Percentiles rank a stretch among this genome's conserved stretches.
These are phyloP conservation scores for Mesoclemmys tuberculata DNA, from an alignment of 2,113 vertebrate species.

Conservation along the genomic window DNA sequence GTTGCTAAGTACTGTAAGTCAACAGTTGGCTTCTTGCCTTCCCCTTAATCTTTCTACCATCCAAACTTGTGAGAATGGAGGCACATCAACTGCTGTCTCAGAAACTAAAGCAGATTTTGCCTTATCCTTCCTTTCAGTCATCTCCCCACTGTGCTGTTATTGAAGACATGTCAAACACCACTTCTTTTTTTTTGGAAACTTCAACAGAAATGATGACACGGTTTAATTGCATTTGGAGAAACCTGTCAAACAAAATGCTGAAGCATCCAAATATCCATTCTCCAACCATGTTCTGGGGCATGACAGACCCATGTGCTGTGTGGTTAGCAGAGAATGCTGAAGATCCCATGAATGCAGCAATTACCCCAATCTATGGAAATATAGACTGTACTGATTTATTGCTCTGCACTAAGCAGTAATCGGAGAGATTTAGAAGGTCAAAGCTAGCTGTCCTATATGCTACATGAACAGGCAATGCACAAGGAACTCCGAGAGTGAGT, in stretches of 20 bases:
- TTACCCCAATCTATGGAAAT: slow-evolving; percentile 64
- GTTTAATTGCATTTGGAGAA: slow-evolving; percentile 30
- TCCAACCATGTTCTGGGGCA: not conserved
- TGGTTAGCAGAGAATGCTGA: slow-evolving; percentile 10
- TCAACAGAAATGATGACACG: slow-evolving; percentile 2
- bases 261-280: not conserved
- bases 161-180: slow-evolving; percentile 2
- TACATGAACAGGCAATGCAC: slow-evolving; percentile 33
- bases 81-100: slow-evolving; percentile 68
- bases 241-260: not conserved
- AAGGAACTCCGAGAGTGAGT: not conserved
- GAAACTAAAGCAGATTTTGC: slow-evolving; percentile 60
- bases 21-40: slow-evolving; percentile 73
- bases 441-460: slow-evolving; percentile 42
- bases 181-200: not conserved
- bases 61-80: slow-evolving; percentile 72
- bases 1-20: slow-evolving; percentile 69
- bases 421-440: slow-evolving; percentile 62
- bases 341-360: slow-evolving; percentile 47
- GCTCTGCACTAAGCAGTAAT: slow-evolving; percentile 69
- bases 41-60: slow-evolving; percentile 70
- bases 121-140: slow-evolving; percentile 41
- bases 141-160: slow-evolving; percentile 25
- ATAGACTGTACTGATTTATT: slow-evolving; percentile 71
- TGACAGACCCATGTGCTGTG: not conserved